phyloP scores from a whole-genome alignment of 2,113 vertebrate species.

The Burhinus oedicnemus region DNA sequence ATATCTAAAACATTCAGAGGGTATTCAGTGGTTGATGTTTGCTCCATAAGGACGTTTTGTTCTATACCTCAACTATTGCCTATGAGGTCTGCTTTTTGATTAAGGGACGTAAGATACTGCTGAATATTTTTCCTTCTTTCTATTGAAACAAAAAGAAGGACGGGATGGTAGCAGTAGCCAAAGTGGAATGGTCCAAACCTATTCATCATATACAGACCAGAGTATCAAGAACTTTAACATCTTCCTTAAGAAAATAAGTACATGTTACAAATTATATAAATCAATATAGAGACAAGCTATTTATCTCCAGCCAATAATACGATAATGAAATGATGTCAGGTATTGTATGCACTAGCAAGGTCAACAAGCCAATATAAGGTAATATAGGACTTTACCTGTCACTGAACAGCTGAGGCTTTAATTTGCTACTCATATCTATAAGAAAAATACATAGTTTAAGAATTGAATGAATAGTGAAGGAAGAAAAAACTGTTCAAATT shows the following conservation, averaged over 20 bases:
- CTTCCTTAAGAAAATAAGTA: background rate
- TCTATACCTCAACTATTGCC: background rate
- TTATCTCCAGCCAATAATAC: background rate
- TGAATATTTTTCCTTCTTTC: background rate
- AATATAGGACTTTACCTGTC: background rate
- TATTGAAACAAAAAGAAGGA: background rate
- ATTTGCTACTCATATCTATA: background rate
- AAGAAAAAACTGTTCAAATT: background rate
- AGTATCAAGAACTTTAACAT: background rate
- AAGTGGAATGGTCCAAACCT: background rate
- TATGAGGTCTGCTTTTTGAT: background rate
- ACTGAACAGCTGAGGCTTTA: background rate
- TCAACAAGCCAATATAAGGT: background rate
- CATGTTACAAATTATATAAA: background rate
- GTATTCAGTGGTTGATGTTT: background rate
- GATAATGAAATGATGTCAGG: background rate
- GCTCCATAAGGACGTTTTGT: background rate
- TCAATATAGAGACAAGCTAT: background rate
- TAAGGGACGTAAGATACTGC: background rate
- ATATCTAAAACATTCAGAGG: background rate
- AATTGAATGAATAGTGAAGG: background rate
- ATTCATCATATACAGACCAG: background rate
- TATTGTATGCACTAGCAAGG: background rate
- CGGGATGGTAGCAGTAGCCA: too few species aligned
- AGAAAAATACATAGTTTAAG: background rate